Evolutionary conservation across 2,888 invertebrate species (phyloP), one percentile per base, ranked within the genome.

Genomic region (Craniophora ligustri): DNA sequence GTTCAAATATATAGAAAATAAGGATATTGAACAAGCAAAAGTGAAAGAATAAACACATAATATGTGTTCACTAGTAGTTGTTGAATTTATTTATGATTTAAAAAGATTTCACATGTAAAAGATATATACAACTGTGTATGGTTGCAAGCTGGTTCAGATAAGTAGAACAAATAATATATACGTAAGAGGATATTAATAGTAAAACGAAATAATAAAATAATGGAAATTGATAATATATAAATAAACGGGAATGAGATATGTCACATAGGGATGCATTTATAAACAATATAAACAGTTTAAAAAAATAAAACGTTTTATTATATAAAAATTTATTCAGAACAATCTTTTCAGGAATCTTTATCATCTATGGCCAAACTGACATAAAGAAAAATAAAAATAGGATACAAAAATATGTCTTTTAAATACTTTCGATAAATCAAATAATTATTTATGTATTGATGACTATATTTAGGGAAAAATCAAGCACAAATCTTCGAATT

Each of bases 381-480:
- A 76, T 75, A 79, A 81, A 55, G 64, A 81, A 79, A 26, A 84
- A 82, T 78, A 85, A 87, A 83, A 66, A 79, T 81, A 84, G n/a
- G n/a, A 83, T 91, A 91, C 85, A 92, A 90, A 92, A 91, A 91
- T 91, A 92, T 85, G 81, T 86, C 85, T 89, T 88, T 87, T 82
- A 77, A 77, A 83, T 75, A 85, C 67, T 76, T 67, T 76, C 36
- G 55, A 65, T 56, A 67, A 59, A 67, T 65, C 61, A 64, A 58
- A 62, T 53, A 32, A 55, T 62, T 58, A 55, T 61, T 62, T 56
- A 56, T 55, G 54, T 63, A 46, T 51, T 49, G 62, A 61, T 50
- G 45, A 58, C 66, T 70, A 65, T 30, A 65, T 45, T 49, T 67
- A 63, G 59, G 46, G 45, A 62, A 67, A 23, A 62, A 76, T 68